These are phyloP conservation scores for Ictalurus furcatus DNA, from an alignment of 2,113 vertebrate species.

Conservation along the genomic window DNA sequence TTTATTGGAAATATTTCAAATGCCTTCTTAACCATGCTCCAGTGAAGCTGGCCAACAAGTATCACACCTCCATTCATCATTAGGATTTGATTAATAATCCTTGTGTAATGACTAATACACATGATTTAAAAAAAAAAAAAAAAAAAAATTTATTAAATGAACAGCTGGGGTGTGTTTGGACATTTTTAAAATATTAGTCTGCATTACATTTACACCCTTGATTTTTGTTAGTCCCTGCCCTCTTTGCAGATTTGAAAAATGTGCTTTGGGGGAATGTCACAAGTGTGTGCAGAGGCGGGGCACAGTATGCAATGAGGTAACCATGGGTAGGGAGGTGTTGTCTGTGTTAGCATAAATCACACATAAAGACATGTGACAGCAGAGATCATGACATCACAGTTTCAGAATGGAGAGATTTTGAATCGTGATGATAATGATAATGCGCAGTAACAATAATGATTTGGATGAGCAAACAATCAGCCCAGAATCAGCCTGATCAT, in stretches of 20 bases:
- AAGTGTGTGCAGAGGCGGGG: background rate
- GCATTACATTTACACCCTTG: background rate
- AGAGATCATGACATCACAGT: background rate
- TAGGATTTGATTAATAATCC: background rate
- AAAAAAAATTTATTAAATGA: background rate
- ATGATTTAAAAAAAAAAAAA: background rate
- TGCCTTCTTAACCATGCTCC: conserved; percentile 20
- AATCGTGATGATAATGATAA: background rate
- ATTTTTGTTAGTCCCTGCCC: background rate
- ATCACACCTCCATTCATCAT: conserved; percentile 14
- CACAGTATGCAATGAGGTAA: background rate
- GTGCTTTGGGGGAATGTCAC: background rate
- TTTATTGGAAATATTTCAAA: conserved; percentile 38
- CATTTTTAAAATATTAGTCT: background rate
- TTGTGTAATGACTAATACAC: background rate
- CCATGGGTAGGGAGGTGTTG: background rate
- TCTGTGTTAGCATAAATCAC: background rate
- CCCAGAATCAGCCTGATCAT: background rate
- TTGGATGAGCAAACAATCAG: background rate
- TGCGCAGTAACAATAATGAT: background rate
- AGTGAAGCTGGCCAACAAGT: conserved; percentile 21
- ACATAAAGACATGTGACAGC: background rate
- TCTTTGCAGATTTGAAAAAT: background rate
- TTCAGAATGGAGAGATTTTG: background rate
- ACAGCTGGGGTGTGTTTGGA: conserved; percentile 10